phyloP scores from a whole-genome alignment of 2,113 vertebrate species.

The Variabilichromis moorii region DNA sequence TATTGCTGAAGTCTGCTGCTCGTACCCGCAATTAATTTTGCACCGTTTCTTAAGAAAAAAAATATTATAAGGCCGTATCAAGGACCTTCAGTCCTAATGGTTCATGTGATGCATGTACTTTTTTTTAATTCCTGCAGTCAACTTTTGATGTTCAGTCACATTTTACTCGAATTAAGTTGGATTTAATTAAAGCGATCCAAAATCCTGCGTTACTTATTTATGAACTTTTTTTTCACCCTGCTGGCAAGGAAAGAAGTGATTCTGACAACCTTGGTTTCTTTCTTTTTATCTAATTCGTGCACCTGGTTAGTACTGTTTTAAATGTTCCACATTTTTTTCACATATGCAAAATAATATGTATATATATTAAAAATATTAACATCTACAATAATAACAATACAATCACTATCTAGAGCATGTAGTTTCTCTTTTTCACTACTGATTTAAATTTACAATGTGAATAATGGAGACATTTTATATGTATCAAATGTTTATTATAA shows the following conservation, averaged over 20 bases:
- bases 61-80: neutral
- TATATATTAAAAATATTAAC: neutral
- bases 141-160: neutral
- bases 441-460: neutral
- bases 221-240: neutral
- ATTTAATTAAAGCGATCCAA: neutral
- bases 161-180: neutral
- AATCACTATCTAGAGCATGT: neutral
- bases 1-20: neutral
- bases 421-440: neutral
- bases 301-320: neutral
- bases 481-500: constrained; percentile 16
- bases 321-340: neutral
- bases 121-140: neutral
- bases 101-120: neutral
- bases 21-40: neutral
- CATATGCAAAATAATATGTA: neutral
- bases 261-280: neutral
- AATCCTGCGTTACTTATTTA: neutral
- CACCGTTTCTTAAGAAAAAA: neutral
- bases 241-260: neutral
- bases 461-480: neutral
- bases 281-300: neutral
- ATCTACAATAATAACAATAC: neutral
- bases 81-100: neutral